These are phyloP conservation scores for Acronicta leporina DNA, from an alignment of 2,888 invertebrate genomes.

Conservation along the genomic window DNA sequence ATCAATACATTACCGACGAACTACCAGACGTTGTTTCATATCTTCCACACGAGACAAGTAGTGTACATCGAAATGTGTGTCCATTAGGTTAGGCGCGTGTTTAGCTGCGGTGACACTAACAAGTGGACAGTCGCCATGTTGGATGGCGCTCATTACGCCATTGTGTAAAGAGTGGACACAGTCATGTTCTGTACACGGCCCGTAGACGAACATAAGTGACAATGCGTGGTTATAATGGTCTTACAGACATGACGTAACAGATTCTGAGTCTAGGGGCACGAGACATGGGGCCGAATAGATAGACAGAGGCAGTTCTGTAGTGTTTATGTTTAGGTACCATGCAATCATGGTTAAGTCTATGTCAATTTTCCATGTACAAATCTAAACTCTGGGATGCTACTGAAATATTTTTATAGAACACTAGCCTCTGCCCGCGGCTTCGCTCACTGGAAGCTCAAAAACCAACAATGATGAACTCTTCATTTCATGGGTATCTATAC, in stretches of 20 bases:
- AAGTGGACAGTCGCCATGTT: constrained; percentile 23
- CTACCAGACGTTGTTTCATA: background rate
- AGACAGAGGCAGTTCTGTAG: too few species aligned
- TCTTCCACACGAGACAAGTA: constrained; percentile 8
- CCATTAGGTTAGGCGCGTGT: constrained; percentile 31
- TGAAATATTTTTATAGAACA: background rate
- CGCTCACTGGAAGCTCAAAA: too few species aligned
- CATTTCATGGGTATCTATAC: too few species aligned
- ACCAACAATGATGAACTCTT: too few species aligned
- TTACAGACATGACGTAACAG: background rate
- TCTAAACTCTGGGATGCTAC: background rate
- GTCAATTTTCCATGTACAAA: background rate
- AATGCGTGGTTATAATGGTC: background rate
- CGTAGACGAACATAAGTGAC: background rate
- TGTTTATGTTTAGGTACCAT: too few species aligned
- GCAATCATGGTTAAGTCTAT: too few species aligned
- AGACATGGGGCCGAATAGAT: too few species aligned
- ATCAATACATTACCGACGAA: background rate
- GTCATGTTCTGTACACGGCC: background rate
- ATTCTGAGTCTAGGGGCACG: too few species aligned
- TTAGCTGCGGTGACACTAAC: constrained; percentile 19
- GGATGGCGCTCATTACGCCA: constrained; percentile 11
- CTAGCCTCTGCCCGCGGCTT: too few species aligned
- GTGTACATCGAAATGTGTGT: constrained; percentile 13
- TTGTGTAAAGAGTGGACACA: background rate